phyloP scores from a whole-genome alignment of 2,797 vertebrate species.

The Aplochiton taeniatus region DNA sequence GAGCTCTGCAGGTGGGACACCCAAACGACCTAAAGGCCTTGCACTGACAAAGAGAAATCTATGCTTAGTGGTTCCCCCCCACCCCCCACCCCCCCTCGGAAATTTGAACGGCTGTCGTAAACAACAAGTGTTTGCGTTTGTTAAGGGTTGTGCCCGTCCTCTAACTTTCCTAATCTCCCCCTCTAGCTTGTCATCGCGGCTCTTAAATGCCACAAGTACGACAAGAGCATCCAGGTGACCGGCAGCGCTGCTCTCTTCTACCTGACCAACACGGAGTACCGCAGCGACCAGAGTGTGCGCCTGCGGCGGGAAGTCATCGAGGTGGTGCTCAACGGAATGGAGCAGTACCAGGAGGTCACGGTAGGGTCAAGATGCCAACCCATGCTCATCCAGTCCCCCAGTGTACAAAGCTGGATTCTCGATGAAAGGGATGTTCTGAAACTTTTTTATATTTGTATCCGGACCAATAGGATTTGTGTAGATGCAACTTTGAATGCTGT shows the following conservation, averaged over 20 bases:
- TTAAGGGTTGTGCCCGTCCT: no score
- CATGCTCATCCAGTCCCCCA: no score
- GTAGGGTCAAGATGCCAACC: constrained; percentile 64
- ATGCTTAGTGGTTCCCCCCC: no score
- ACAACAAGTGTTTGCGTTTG: background rate
- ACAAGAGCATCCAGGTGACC: constrained; percentile 97
- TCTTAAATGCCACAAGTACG: constrained; percentile 93
- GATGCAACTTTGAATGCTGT: no score
- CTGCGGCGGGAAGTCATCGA: constrained; percentile 93
- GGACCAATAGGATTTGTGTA: no score
- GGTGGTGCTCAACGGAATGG: constrained; percentile 98
- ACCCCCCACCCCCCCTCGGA: no score
- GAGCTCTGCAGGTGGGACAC: constrained; percentile 85
- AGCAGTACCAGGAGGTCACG: constrained; percentile 97
- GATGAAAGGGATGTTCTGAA: no score
- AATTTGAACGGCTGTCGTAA: no score
- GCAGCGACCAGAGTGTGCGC: constrained; percentile 87
- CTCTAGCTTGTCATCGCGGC: constrained; percentile 91
- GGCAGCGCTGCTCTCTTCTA: constrained; percentile 96
- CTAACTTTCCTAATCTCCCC: background rate
- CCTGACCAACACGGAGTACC: constrained; percentile 94
- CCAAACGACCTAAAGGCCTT: background rate
- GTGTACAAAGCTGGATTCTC: no score
- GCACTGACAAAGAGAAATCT: no score
- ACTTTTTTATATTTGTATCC: no score